Conservation (phyloP, 1,140 invertebrate genomes). For the Cecropterus lyciades region DNA sequence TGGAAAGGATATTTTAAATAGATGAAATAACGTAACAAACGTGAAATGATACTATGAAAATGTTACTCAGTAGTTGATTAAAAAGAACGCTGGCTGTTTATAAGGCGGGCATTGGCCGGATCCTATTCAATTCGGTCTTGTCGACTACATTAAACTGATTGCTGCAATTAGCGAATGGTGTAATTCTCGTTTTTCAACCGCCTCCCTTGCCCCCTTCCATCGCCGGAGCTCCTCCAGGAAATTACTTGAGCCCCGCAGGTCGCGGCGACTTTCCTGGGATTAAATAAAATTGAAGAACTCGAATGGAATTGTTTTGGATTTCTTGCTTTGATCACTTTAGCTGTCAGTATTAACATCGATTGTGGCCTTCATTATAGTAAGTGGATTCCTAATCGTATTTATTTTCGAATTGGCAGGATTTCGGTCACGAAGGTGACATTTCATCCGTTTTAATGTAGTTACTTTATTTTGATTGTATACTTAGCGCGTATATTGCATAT, state of each 20-base stretch:
- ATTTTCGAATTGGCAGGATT: conserved; percentile 53
- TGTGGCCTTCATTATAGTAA: conserved; percentile 68
- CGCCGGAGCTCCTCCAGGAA: conserved; percentile 59
- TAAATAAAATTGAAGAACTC: conserved; percentile 78
- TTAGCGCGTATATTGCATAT: conserved; percentile 10
- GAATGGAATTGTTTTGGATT: conserved; percentile 74
- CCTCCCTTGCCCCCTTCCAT: conserved; percentile 42
- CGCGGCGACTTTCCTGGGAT: conserved; percentile 69
- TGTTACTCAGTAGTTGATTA: conserved; percentile 43
- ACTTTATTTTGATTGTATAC: conserved; percentile 39
- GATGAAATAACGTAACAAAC: conserved; percentile 25
- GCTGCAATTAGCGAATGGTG: conserved; percentile 81
- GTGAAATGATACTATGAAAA: conserved; percentile 26
- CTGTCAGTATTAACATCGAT: conserved; percentile 57
- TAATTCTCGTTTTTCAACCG: conserved; percentile 77
- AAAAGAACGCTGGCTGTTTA: conserved; percentile 48
- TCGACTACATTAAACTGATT: conserved; percentile 82
- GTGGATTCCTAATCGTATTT: conserved; percentile 69
- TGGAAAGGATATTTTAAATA: conserved; percentile 13
- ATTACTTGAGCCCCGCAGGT: conserved; percentile 75
- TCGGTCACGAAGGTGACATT: conserved; percentile 41
- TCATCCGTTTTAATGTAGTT: conserved; percentile 46
- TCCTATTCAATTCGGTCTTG: conserved; percentile 67
- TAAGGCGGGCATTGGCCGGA: conserved; percentile 57
- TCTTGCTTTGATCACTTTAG: conserved; percentile 63